Base-by-base conservation (phyloP, 1,140 invertebrate genomes). In the Contarinia nasturtii region DNA sequence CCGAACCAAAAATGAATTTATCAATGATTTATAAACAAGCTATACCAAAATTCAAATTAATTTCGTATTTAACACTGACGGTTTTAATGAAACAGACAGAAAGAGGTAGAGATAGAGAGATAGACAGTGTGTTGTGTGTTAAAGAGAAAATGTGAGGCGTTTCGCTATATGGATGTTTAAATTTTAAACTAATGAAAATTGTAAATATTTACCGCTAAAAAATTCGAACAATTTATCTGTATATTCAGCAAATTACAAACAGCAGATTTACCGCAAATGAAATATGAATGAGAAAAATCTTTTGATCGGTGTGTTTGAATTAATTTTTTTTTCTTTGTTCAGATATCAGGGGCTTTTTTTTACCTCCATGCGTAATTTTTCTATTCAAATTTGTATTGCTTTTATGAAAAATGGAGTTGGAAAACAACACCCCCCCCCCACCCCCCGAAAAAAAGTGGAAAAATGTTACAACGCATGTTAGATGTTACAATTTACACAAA, bases 261-360 rank as follows among this genome's bases (percentile, higher is more conserved):
- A 40, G 37, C 14, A 40, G 14, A 18, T 40, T 40, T 15, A 40
- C 14, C 17, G 37, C 17, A 40, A 40, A 40, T 40, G 37, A 40
- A 40, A 7, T 40, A 12, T n/a, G 17, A 40, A 40, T 40, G 17
- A 40, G 17, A 14, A 40, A 7, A 40, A 14, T 15, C 12, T 18
- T 40, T 40, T 40, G 3, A 5, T 14, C 5, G 4, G 37, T 40
- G 17, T 40, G 12, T 27, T 10, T 27, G 27, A 27, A n/a, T n/a
- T n/a, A n/a, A n/a, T n/a, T n/a, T n/a, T n/a, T n/a, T 27, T 27
- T 27, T 27, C 27, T 27, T 54, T 51, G 48, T 45, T 49, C 50
- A 33, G n/a, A n/a, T n/a, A 27, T 27, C 4, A 27, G 10, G 27
- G 27, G 27, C 27, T 27, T 27, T 27, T 27, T 27, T 5, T 10